These are phyloP conservation scores for Amyelois transitella DNA, from an alignment of 1,140 invertebrate genomes.

Conservation along the genomic window DNA sequence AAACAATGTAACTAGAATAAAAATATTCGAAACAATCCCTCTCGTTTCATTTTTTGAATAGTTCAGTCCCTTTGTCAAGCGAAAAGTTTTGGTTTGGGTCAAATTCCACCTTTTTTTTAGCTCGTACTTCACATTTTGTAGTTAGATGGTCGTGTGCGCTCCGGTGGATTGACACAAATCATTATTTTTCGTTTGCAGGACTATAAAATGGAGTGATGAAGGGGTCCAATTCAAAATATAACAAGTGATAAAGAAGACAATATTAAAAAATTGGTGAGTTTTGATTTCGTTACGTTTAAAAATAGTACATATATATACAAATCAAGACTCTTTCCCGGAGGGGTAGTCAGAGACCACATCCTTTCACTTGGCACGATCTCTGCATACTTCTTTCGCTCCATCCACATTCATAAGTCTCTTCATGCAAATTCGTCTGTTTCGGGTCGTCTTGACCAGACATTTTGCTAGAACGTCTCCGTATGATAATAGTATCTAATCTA, in stretches of 20 bases:
- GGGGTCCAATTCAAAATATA: not conserved
- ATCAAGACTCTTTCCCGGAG: too few species aligned
- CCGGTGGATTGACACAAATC: slow-evolving; percentile 53
- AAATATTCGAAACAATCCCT: not conserved
- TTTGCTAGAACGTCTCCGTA: too few species aligned
- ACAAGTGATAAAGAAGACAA: not conserved
- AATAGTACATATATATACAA: too few species aligned
- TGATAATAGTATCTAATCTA: too few species aligned
- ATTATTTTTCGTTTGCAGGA: slow-evolving; percentile 55
- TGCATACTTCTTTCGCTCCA: too few species aligned
- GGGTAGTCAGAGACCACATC: too few species aligned
- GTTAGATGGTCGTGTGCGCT: slow-evolving; percentile 9
- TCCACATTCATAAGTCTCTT: too few species aligned
- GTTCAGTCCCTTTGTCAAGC: slow-evolving; percentile 7
- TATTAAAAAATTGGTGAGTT: not conserved
- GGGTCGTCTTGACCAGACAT: too few species aligned
- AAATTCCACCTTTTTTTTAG: slow-evolving; percentile 40
- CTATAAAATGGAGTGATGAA: not conserved
- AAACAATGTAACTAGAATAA: not conserved
- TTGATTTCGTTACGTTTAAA: too few species aligned
- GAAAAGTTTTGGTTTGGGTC: slow-evolving; percentile 57
- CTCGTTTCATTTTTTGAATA: not conserved
- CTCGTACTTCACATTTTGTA: slow-evolving; percentile 15
- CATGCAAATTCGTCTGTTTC: too few species aligned
- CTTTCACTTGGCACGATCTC: too few species aligned